Conservation (phyloP, 2,888 invertebrate species). For the Parnassius glacialis region DNA sequence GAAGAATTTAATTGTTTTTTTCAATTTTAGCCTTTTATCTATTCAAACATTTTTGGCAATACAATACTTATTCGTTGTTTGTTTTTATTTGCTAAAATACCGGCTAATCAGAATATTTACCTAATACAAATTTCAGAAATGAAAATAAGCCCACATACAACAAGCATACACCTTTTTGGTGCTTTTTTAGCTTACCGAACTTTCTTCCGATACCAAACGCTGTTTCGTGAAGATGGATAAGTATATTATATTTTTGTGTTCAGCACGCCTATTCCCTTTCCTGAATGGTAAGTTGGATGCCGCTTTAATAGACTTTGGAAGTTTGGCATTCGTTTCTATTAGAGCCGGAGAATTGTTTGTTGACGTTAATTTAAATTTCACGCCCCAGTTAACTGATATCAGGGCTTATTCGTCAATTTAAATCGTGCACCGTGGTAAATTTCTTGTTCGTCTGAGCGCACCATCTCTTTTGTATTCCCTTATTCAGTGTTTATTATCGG, state of each 20-base stretch:
- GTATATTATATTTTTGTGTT: conserved; percentile 68
- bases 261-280: conserved; percentile 55
- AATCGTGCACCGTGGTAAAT: conserved; percentile 36
- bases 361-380: conserved; percentile 72
- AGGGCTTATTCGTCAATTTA: conserved; percentile 64
- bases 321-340: conserved; percentile 73
- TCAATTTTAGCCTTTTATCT: not conserved
- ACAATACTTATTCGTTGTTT: conserved; percentile 15
- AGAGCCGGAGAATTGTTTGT: conserved; percentile 66
- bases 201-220: conserved; percentile 74
- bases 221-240: conserved; percentile 71
- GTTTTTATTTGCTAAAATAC: conserved; percentile 39
- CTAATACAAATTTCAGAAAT: conserved; percentile 80
- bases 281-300: conserved; percentile 66
- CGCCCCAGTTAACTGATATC: conserved; percentile 61
- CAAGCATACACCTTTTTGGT: conserved; percentile 77
- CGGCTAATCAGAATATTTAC: conserved; percentile 73
- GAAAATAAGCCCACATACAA: conserved; percentile 74
- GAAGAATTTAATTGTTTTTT: too few species aligned
- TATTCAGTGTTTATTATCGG: conserved; percentile 37
- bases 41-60: conserved; percentile 13
- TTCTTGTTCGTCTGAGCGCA: conserved; percentile 38
- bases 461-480: conserved; percentile 41
- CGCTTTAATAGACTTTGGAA: conserved; percentile 73
- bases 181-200: conserved; percentile 72